phyloP scores from a whole-genome alignment of 2,113 vertebrate species.

The Caracal caracal region DNA sequence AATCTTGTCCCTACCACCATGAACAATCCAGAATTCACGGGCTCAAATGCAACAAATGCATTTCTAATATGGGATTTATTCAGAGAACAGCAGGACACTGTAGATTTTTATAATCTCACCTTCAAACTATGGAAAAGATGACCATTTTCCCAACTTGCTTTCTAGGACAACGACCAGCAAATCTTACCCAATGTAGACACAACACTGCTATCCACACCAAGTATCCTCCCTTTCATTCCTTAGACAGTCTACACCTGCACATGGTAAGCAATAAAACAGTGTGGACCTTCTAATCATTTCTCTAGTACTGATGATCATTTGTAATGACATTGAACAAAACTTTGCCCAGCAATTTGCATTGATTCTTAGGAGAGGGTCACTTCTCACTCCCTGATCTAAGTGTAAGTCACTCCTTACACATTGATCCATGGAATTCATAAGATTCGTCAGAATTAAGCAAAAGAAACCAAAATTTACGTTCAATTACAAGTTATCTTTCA shows the following conservation, averaged over 20 bases:
- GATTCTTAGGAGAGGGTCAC: not conserved
- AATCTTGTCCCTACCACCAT: not conserved
- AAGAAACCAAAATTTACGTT: not conserved
- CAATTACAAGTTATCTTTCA: not conserved
- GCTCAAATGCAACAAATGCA: not conserved
- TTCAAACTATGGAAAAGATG: not conserved
- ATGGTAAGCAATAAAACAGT: not conserved
- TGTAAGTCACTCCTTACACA: not conserved
- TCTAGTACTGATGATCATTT: not conserved
- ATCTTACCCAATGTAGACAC: not conserved
- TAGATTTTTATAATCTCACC: not conserved
- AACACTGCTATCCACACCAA: not conserved
- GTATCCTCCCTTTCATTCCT: not conserved
- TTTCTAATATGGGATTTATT: constrained; percentile 38
- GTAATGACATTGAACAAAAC: not conserved
- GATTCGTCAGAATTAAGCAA: constrained; percentile 33
- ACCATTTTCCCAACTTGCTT: not conserved
- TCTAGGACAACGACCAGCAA: not conserved
- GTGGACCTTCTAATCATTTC: not conserved
- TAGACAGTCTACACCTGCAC: not conserved
- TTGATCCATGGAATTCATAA: not conserved
- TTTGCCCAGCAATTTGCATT: not conserved
- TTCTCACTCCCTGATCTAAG: not conserved
- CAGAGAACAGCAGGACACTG: not conserved
- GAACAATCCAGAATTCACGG: constrained; percentile 7